phyloP scores from a whole-genome alignment of 2,113 vertebrate genomes.

The human region DNA sequence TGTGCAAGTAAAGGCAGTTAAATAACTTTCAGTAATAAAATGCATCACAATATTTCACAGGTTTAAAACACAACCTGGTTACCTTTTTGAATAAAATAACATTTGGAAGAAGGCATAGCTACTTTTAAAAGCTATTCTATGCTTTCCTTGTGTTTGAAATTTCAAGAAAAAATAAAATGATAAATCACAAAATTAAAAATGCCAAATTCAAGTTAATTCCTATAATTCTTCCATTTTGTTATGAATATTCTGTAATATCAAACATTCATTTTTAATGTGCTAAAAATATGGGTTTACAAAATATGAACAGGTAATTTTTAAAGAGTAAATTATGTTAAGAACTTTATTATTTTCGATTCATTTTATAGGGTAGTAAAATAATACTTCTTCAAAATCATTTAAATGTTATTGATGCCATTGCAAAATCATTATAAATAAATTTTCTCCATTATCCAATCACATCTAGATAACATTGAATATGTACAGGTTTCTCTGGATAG shows the following conservation, averaged over 20 bases:
- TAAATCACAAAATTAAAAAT: slow-evolving; percentile 50
- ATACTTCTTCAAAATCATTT: slow-evolving; percentile 39
- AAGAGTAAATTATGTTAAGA: slow-evolving; percentile 48
- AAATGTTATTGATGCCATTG: slow-evolving; percentile 32
- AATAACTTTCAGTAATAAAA: slow-evolving; percentile 48
- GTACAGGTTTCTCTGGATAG: slow-evolving; percentile 36
- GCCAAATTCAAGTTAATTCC: slow-evolving; percentile 18
- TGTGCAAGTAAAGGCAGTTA: slow-evolving; percentile 43
- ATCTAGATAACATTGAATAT: slow-evolving; percentile 21
- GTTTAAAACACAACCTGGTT: slow-evolving; percentile 31
- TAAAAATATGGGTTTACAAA: slow-evolving; percentile 56
- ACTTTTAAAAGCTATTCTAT: slow-evolving; percentile 25
- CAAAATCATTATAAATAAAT: not conserved
- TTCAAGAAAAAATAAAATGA: slow-evolving; percentile 49
- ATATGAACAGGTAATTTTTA: slow-evolving; percentile 42
- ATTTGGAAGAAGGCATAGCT: slow-evolving; percentile 23
- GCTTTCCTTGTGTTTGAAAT: slow-evolving; percentile 18
- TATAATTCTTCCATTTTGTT: slow-evolving; percentile 9
- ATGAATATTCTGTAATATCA: slow-evolving; percentile 23
- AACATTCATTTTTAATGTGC: slow-evolving; percentile 59
- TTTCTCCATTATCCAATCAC: slow-evolving; percentile 6
- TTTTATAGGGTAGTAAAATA: slow-evolving; percentile 42
- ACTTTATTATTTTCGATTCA: slow-evolving; percentile 45
- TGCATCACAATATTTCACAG: slow-evolving; percentile 51
- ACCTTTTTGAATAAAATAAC: slow-evolving; percentile 38